Conservation (phyloP, 2,113 vertebrate genomes). For the Illadopsis cleaveri region DNA sequence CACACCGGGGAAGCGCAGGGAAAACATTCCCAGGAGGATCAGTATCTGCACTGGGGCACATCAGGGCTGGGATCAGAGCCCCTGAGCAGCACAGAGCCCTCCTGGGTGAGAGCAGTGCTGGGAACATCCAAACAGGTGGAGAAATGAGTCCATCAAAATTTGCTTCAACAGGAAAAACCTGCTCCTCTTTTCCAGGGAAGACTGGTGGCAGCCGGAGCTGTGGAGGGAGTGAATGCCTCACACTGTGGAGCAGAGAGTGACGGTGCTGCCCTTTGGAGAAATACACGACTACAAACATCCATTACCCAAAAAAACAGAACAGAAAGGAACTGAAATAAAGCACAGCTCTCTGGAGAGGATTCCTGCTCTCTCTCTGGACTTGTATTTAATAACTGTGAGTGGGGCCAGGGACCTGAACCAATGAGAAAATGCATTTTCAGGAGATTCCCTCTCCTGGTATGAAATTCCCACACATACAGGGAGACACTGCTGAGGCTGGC, state of each 20-base stretch:
- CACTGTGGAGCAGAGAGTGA: neutral
- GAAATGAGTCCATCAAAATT: neutral
- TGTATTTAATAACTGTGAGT: neutral
- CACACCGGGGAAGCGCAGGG: accelerated
- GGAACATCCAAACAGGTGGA: neutral
- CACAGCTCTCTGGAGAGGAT: neutral
- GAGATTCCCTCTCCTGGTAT: neutral
- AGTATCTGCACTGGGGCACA: accelerated
- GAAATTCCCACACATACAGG: accelerated
- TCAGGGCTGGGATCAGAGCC: neutral
- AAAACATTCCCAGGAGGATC: neutral
- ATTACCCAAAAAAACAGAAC: neutral
- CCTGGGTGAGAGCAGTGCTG: neutral
- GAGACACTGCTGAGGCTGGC: neutral
- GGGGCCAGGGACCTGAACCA: neutral
- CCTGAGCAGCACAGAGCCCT: accelerated
- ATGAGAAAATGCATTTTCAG: neutral
- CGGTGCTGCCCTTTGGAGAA: neutral
- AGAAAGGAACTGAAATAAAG: neutral
- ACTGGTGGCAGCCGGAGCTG: neutral
- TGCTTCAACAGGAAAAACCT: neutral
- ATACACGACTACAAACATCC: neutral
- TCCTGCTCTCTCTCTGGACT: neutral
- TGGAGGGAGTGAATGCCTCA: neutral
- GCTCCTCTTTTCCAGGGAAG: neutral